Base-by-base conservation (phyloP, 2,888 invertebrate genomes). In the Aphodius granarius region DNA sequence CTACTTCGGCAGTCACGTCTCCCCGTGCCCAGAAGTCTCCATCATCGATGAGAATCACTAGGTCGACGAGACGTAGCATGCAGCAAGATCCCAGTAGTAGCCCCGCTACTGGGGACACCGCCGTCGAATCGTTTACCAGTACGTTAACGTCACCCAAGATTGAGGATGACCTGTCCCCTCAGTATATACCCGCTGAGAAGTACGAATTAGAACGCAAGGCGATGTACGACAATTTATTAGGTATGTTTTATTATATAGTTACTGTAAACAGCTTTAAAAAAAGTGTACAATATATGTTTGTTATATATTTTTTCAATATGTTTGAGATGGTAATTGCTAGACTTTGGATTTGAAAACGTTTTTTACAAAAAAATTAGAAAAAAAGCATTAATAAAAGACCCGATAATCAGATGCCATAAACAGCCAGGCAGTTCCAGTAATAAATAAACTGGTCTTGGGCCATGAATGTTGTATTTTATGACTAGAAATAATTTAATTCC, bases 151-250 rank as follows among this genome's bases (percentile, higher is more conserved):
- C 86, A 16, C 85, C 86, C 4, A 85, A 84, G 79, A 83, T 85
- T 72, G 86, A 86, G 63, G 73, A 80, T 17, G 86, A 86, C 63
- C 79, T 86, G 71, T 86, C 86, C 0, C 88, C 87, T 0, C 86
- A 87, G 78, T 88, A 88, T 81, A 87, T 88, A 20, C 88, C 88
- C 2, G 87, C 87, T 0, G 88, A 88, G 79, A 87, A 88, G 78
- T 88, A 87, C 79, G 88, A 88, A 79, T 80, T 87, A 63, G 88
- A 88, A 81, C 83, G 88, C 2, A 86, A 84, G 78, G 88, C 88
- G 3, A 83, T 87, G 82, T 88, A 88, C 78, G 88, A 86, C 78
- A 87, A 86, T 80, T 81, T 88, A 72, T 79, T 88, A 21, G 84
- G 85, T 17, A 85, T 82, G 76, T 83, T 83, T 16, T 84, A 85